Conservation (phyloP, 2,797 vertebrate genomes). For the Sebastes iracundus region DNA sequence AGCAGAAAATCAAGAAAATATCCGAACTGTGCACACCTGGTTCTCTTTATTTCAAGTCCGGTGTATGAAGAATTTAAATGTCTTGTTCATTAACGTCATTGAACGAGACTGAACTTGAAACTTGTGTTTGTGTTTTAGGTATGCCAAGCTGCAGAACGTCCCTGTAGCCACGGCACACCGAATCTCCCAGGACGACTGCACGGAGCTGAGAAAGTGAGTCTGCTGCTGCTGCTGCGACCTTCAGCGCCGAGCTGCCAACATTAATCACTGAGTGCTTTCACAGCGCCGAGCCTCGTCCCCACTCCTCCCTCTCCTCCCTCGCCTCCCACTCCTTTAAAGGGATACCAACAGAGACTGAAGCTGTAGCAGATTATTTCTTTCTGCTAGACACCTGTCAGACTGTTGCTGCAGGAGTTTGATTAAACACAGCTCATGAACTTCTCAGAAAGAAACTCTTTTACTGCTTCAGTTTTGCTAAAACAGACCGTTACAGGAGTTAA, state of each 20-base stretch:
- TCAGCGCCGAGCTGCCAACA: constrained; percentile 3
- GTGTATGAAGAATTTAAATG: neutral
- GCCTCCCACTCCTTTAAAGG: neutral
- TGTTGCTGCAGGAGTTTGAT: constrained; percentile 12
- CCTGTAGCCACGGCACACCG: constrained; percentile 82
- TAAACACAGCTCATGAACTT: constrained; percentile 11
- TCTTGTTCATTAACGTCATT: neutral
- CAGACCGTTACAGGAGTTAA: neutral
- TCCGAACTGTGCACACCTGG: no score
- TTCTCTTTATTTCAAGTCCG: neutral
- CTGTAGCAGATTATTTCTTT: neutral
- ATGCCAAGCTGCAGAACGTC: constrained; percentile 88
- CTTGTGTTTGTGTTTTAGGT: constrained; percentile 73
- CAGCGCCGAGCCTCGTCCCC: neutral
- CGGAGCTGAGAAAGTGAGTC: constrained; percentile 91
- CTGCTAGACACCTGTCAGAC: neutral
- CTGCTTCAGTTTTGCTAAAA: neutral
- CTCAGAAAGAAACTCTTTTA: neutral
- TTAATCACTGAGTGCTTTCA: constrained; percentile 5
- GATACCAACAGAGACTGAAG: neutral
- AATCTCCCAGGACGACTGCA: constrained; percentile 86
- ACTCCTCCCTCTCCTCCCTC: neutral
- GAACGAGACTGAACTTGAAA: neutral
- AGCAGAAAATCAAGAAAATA: neutral
- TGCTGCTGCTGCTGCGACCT: neutral